Evolutionary conservation across 2,797 vertebrate species (phyloP).

Genomic region (Fistularia commersonii): DNA sequence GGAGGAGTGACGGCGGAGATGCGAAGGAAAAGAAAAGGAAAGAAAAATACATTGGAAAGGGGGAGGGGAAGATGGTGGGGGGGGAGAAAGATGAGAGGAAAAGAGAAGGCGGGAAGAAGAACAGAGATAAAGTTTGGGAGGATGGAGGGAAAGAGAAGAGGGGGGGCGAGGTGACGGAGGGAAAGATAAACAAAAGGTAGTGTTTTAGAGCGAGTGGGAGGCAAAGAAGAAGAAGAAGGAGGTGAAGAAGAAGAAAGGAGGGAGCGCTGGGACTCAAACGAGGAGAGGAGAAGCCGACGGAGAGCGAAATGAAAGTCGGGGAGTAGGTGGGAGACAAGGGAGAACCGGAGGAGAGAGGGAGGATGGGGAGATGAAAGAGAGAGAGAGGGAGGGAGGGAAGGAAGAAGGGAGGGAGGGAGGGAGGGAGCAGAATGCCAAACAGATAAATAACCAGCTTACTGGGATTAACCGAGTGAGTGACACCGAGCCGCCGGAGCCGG

Average conservation of each 20-base stretch:
- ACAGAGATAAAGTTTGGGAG: conserved; percentile 3
- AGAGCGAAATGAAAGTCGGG: conserved; percentile 57
- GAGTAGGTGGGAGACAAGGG: conserved; percentile 69
- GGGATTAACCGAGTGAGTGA: conserved; percentile 75
- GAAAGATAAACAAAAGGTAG: conserved; percentile 59
- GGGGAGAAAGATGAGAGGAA: conserved; percentile 52
- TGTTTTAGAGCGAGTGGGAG: conserved; percentile 63
- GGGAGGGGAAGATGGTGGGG: conserved; percentile 1
- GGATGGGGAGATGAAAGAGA: conserved; percentile 60
- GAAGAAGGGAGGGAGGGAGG: conserved; percentile 29
- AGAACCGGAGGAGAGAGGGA: conserved; percentile 53
- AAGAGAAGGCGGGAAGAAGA: conserved; percentile 13
- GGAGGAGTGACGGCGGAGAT: not conserved
- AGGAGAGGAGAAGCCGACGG: conserved; percentile 50
- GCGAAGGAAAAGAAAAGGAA: conserved; percentile 7
- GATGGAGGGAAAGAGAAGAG: conserved; percentile 4
- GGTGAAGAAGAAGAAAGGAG: conserved; percentile 41
- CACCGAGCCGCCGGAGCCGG: conserved; percentile 62
- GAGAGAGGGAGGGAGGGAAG: conserved; percentile 35
- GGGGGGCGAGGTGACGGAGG: conserved; percentile 50
- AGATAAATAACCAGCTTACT: conserved; percentile 75
- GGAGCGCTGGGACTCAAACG: conserved; percentile 45
- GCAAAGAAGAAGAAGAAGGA: conserved; percentile 49
- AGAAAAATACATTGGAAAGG: conserved; percentile 3
- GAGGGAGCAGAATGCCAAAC: conserved; percentile 63